phyloP scores from a whole-genome alignment of 2,888 invertebrate genomes.

The Gandaritis pyraliata region DNA sequence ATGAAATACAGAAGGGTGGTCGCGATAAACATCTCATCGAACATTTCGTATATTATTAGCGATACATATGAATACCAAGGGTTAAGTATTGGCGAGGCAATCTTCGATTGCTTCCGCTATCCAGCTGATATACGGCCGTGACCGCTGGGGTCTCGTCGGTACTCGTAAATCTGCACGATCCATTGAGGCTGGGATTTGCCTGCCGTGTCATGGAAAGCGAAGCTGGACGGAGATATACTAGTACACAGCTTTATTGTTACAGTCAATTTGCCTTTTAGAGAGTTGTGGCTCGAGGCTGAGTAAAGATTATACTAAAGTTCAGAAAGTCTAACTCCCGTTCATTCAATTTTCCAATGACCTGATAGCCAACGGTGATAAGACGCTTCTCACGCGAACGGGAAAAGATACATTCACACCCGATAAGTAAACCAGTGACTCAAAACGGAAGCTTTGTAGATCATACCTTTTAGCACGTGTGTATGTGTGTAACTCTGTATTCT shows the following conservation, averaged over 20 bases:
- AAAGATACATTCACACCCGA: constrained; percentile 15
- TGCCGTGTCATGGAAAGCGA: constrained; percentile 51
- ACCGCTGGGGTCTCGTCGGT: constrained; percentile 38
- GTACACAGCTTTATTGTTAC: constrained; percentile 25
- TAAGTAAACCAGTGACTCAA: constrained; percentile 14
- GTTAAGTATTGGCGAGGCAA: constrained; percentile 33
- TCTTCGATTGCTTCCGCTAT: constrained; percentile 46
- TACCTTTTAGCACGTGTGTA: constrained; percentile 3
- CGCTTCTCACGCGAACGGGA: constrained; percentile 18
- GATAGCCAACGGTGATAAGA: constrained; percentile 19
- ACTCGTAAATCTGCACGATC: constrained; percentile 59
- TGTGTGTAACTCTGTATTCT: background rate
- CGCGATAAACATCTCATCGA: constrained; percentile 12
- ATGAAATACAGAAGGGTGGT: background rate
- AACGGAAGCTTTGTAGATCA: constrained; percentile 14
- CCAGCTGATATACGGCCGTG: constrained; percentile 44
- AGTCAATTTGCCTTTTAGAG: constrained; percentile 28
- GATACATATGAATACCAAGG: constrained; percentile 27
- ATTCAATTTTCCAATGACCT: constrained; percentile 23
- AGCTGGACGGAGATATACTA: constrained; percentile 24
- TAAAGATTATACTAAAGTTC: constrained; percentile 8
- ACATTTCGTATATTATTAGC: constrained; percentile 23
- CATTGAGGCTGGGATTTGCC: constrained; percentile 56
- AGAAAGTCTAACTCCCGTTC: constrained; percentile 8
- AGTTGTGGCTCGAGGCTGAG: constrained; percentile 14